Evolutionary conservation across 2,888 invertebrate genomes (phyloP).

Genomic region (Zaprionus lineosus): DNA sequence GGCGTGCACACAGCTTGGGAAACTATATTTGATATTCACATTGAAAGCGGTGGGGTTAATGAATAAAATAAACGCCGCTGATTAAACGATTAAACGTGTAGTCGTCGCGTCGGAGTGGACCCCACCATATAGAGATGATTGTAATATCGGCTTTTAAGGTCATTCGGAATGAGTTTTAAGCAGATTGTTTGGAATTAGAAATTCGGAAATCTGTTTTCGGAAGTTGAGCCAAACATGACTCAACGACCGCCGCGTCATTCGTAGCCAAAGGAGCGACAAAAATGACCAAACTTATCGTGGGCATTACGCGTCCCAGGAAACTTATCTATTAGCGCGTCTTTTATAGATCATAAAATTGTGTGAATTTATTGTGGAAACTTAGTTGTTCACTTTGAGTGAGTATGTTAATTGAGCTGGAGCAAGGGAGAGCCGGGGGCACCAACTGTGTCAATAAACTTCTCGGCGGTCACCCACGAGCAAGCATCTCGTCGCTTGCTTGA

Average conservation of each 20-base stretch:
- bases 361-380: conserved; percentile 30
- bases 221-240: conserved; percentile 59
- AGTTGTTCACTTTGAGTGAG: neutral
- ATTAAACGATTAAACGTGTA: conserved; percentile 11
- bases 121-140: neutral
- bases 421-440: neutral
- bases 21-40: conserved; percentile 50
- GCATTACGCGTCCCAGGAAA: conserved; percentile 20
- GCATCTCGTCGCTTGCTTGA: conserved; percentile 61
- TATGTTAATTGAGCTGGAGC: conserved; percentile 8
- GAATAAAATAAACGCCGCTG: conserved; percentile 2
- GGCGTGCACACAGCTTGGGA: conserved; percentile 30
- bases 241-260: no score
- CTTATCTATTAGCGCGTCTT: conserved; percentile 37
- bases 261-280: no score
- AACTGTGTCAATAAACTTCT: conserved; percentile 61
- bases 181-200: no score
- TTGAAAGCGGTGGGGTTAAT: conserved; percentile 29
- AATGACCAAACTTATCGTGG: conserved; percentile 1
- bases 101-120: no score
- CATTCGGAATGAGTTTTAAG: conserved; percentile 3
- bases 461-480: conserved; percentile 59
- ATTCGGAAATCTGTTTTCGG: no score
- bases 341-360: conserved; percentile 18
- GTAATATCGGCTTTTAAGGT: conserved; percentile 11